phyloP scores from a whole-genome alignment of 1,140 invertebrate species.

The Wasmannia auropunctata region DNA sequence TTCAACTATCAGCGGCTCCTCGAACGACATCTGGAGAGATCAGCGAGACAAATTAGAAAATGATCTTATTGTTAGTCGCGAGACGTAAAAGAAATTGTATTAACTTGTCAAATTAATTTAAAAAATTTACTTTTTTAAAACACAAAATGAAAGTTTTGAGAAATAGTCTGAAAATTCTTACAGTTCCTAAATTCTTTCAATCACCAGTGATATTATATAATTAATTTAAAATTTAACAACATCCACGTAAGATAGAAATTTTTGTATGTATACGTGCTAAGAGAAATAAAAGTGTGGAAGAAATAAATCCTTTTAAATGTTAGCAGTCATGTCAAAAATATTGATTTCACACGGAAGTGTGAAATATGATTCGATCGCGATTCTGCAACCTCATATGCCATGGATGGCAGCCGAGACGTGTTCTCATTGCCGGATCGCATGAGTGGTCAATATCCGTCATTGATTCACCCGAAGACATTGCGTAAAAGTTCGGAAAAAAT shows the following conservation, averaged over 20 bases:
- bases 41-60: not conserved
- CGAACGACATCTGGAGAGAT: conserved; percentile 67
- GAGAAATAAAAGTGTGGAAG: not conserved
- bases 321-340: not conserved
- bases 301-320: not conserved
- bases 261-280: not conserved
- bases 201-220: not conserved
- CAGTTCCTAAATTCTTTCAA: not conserved
- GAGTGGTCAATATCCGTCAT: conserved; percentile 57
- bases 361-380: not conserved
- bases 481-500: conserved; percentile 65
- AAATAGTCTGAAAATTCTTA: not conserved
- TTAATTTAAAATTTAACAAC: not conserved
- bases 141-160: not conserved
- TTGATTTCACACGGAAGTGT: not conserved
- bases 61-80: not conserved
- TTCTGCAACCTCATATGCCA: not conserved
- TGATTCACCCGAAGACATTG: conserved; percentile 66
- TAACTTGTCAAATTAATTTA: not conserved
- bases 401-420: not conserved
- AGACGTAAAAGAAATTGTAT: not conserved
- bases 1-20: conserved; percentile 83
- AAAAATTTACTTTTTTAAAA: not conserved
- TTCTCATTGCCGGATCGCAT: not conserved
- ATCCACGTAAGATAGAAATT: not conserved